A percentile compares a stretch with the other conserved stretches of the same genome.
phyloP scores from a whole-genome alignment of 2,797 vertebrate genomes.

The Champsocephalus esox region DNA sequence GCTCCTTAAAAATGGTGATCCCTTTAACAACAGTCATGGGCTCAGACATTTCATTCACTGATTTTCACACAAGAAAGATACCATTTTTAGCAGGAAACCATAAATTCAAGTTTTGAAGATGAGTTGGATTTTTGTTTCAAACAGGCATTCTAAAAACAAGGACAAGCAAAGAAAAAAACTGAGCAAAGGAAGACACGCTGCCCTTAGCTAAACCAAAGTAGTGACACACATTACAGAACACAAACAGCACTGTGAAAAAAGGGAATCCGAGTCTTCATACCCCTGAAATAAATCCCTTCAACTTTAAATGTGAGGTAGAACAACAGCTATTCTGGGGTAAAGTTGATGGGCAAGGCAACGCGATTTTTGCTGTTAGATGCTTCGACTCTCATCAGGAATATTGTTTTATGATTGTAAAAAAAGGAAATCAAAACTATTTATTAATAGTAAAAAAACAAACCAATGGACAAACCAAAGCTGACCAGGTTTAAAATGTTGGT shows the following conservation, averaged over 20 bases:
- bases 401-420: background rate
- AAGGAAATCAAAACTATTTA: background rate
- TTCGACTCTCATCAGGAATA: background rate
- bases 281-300: no score
- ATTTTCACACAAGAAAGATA: slow-evolving; percentile 7
- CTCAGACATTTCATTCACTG: slow-evolving; percentile 19
- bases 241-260: no score
- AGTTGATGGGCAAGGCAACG: background rate
- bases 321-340: background rate
- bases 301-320: background rate
- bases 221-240: background rate
- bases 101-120: slow-evolving; percentile 1
- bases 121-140: background rate
- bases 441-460: background rate
- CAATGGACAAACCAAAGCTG: background rate
- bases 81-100: slow-evolving; percentile 12
- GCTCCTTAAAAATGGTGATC: background rate
- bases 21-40: slow-evolving; percentile 10
- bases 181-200: background rate
- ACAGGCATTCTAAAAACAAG: background rate
- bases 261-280: no score
- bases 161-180: background rate
- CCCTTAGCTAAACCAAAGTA: background rate
- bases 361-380: background rate
- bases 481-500: background rate